These are phyloP conservation scores for Somateria mollissima DNA, from an alignment of 2,797 vertebrate genomes.

Conservation along the genomic window DNA sequence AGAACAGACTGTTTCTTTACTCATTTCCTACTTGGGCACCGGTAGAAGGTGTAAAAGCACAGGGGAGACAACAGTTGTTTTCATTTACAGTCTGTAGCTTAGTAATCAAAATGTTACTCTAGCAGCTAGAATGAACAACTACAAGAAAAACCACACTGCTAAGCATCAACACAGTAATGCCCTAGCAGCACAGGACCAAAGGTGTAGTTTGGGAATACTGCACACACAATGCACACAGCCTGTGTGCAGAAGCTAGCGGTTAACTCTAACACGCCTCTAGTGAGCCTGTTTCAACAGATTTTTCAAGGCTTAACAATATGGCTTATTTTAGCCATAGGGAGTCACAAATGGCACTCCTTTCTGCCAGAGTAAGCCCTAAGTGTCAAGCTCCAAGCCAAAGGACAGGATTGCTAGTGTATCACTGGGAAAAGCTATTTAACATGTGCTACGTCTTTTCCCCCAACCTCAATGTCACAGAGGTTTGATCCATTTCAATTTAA, in stretches of 20 bases:
- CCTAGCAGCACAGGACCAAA: background rate
- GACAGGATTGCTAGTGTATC: background rate
- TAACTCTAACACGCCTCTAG: background rate
- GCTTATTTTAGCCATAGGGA: background rate
- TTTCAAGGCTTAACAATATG: background rate
- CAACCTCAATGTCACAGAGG: slow-evolving; percentile 2
- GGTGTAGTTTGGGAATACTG: background rate
- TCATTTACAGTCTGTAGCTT: background rate
- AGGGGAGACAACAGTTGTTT: background rate
- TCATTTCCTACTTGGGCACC: background rate
- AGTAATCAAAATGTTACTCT: background rate
- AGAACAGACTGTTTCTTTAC: background rate
- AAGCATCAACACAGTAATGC: background rate
- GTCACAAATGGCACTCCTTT: background rate
- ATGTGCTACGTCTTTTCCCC: background rate
- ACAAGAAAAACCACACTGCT: accelerated
- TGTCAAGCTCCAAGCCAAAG: background rate
- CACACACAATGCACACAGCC: accelerated
- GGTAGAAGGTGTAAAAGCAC: background rate
- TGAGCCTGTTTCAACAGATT: background rate
- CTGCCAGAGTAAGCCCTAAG: background rate
- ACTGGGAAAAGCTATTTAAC: background rate
- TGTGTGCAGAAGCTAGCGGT: background rate
- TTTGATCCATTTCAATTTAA: slow-evolving; percentile 41
- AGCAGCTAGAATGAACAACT: background rate